Evolutionary conservation across 2,113 vertebrate species (phyloP), one percentile per base, ranked within the genome.

Genomic region (Maccullochella peelii): DNA sequence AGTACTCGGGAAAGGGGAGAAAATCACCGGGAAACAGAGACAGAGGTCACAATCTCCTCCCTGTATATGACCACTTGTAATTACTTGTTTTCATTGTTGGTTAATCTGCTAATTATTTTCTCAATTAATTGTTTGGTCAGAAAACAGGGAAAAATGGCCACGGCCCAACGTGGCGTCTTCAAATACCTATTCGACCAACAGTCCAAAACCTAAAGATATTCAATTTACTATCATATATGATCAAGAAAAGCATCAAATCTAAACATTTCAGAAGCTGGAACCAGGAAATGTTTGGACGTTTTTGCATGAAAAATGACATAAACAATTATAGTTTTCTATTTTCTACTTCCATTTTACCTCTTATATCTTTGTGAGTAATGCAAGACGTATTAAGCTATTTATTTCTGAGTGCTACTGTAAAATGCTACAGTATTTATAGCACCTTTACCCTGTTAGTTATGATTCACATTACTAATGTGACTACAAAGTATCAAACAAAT

Each of bases 401-500:
- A 30, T 65, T 54, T 42, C 33, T 54, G 15, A 27, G 30, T 33
- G 33, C 15, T 11, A 40, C 23, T 75, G 38, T 38, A 38, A 62
- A 44, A 61, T 30, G 12, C 30, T 66, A 18, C 42, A 58, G 11
- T 77, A 63, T 77, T 57, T 71, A 63, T 40, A 65, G 27, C 23
- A n/a, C 36, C 30, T 50, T 63, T 23, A 12, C 12, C 40, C 23
- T 27, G 11, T 49, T 30, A 62, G 61, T 65, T 58, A 40, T 54
- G 54, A 82, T 73, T 77, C 14, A 63, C 23, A 68, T 71, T 58
- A 75, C 18, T 14, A 44, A 63, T 69, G 8, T 30, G 23, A 40
- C 54, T 20, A 36, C 47, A 59, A 79, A 59, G 42, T 27, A 66
- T 54, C 33, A 65, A 55, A 55, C 57, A 70, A 75, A 70, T 54